A percentile compares a stretch with the other conserved stretches of the same genome.
Evolutionary conservation across 2,888 invertebrate species (phyloP).

Genomic region (Acrobasis consociella): DNA sequence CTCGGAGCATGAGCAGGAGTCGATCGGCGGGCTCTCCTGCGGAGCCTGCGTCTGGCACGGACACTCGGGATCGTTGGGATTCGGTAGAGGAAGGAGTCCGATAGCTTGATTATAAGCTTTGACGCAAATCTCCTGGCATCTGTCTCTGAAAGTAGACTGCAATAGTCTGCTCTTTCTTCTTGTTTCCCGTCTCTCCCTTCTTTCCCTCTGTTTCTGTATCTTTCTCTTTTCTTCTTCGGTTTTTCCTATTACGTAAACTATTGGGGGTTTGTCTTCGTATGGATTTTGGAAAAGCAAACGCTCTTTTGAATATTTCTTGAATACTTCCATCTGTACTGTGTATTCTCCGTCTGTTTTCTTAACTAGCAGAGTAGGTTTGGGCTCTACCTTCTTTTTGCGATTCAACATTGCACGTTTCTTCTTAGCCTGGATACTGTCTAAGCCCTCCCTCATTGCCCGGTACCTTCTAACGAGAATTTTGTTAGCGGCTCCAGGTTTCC

Average conservation of each 20-base stretch:
- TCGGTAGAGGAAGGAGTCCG: constrained; percentile 65
- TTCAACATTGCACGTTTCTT: constrained; percentile 69
- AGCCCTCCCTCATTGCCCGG: constrained; percentile 60
- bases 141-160: constrained; percentile 72
- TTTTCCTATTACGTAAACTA: constrained; percentile 69
- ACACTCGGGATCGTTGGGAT: constrained; percentile 67
- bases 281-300: constrained; percentile 68
- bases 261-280: constrained; percentile 70
- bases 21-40: constrained; percentile 50
- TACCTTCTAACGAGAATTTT: constrained; percentile 66
- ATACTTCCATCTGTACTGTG: constrained; percentile 74
- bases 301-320: constrained; percentile 73
- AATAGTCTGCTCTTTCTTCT: constrained; percentile 66
- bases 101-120: constrained; percentile 77
- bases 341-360: constrained; percentile 69
- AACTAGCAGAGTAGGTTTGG: constrained; percentile 66
- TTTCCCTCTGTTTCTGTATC: constrained; percentile 62
- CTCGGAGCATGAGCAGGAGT: constrained; percentile 75
- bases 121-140: constrained; percentile 74
- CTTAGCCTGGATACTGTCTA: constrained; percentile 61
- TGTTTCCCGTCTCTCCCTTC: constrained; percentile 67
- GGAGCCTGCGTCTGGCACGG: constrained; percentile 56
- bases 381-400: constrained; percentile 68
- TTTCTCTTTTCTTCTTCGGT: constrained; percentile 66
- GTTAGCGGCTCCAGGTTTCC: constrained; percentile 73